phyloP scores from a whole-genome alignment of 1,140 invertebrate genomes.

The Drosophila biarmipes region DNA sequence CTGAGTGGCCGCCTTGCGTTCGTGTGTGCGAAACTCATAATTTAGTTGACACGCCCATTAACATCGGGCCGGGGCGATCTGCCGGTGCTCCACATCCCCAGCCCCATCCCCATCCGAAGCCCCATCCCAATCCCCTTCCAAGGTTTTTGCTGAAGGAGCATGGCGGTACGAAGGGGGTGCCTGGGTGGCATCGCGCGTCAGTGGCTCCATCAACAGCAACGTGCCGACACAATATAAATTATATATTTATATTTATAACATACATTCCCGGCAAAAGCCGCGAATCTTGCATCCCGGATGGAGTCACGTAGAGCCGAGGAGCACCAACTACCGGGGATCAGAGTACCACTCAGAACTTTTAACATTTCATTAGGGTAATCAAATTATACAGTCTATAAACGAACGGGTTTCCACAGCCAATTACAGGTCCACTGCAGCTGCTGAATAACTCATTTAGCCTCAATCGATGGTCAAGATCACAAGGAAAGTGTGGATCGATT shows the following conservation, averaged over 20 bases:
- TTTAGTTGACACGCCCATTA: slow-evolving; percentile 81
- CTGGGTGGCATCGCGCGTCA: slow-evolving; percentile 77
- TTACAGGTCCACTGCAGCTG: slow-evolving; percentile 7
- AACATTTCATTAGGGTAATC: slow-evolving; percentile 47
- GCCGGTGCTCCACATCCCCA: slow-evolving; percentile 1
- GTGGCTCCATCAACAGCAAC: slow-evolving; percentile 70
- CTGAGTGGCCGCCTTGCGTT: slow-evolving; percentile 44
- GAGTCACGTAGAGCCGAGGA: slow-evolving; percentile 33
- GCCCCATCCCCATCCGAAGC: not conserved
- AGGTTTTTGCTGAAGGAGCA: slow-evolving; percentile 2
- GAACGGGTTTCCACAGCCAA: slow-evolving; percentile 41
- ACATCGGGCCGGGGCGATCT: slow-evolving; percentile 45
- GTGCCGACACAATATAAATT: slow-evolving; percentile 82
- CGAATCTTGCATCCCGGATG: slow-evolving; percentile 30
- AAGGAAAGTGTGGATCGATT: not conserved
- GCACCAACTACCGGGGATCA: slow-evolving; percentile 20
- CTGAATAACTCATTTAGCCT: slow-evolving; percentile 36
- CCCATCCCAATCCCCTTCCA: slow-evolving; percentile 5
- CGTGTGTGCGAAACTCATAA: slow-evolving; percentile 81
- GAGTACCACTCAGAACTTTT: slow-evolving; percentile 34
- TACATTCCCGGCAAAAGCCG: slow-evolving; percentile 21
- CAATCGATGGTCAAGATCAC: not conserved
- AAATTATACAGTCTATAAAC: slow-evolving; percentile 42
- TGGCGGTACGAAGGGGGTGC: slow-evolving; percentile 9
- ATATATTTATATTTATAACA: slow-evolving; percentile 61